Conservation (phyloP, 2,113 vertebrate genomes). For the Lutjanus erythropterus region DNA sequence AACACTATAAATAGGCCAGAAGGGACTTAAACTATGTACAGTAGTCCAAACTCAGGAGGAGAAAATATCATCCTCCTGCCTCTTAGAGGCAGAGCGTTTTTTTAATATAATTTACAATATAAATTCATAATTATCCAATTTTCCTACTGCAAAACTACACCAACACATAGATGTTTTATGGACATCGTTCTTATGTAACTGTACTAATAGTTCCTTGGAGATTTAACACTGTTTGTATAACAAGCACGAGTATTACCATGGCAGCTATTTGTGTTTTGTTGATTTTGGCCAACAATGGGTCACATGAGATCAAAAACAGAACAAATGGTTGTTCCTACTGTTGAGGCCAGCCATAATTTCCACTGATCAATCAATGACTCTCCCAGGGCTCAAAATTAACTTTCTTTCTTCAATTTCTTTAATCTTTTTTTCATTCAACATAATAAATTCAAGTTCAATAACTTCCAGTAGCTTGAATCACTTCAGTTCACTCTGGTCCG, state of each 20-base stretch:
- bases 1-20: constrained; percentile 93
- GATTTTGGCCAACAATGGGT: constrained; percentile 39
- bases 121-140: not conserved
- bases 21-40: constrained; percentile 88
- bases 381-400: no score
- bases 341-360: not conserved
- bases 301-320: constrained; percentile 22
- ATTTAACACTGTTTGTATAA: constrained; percentile 10
- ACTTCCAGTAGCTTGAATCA: no score
- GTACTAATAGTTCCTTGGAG: constrained; percentile 5
- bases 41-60: constrained; percentile 76
- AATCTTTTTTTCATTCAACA: no score
- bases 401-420: no score
- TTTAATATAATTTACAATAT: not conserved
- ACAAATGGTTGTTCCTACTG: not conserved
- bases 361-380: no score
- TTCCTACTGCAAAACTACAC: not conserved
- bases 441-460: no score
- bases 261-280: constrained; percentile 46
- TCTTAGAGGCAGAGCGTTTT: not conserved
- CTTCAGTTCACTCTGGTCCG: no score
- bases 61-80: constrained; percentile 58
- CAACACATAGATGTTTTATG: not conserved
- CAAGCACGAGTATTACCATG: constrained; percentile 13
- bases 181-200: constrained; percentile 9